Evolutionary conservation across 2,888 invertebrate genomes (phyloP), one percentile per base, ranked within the genome.

Genomic region (Rhagophthalmus giganteus): DNA sequence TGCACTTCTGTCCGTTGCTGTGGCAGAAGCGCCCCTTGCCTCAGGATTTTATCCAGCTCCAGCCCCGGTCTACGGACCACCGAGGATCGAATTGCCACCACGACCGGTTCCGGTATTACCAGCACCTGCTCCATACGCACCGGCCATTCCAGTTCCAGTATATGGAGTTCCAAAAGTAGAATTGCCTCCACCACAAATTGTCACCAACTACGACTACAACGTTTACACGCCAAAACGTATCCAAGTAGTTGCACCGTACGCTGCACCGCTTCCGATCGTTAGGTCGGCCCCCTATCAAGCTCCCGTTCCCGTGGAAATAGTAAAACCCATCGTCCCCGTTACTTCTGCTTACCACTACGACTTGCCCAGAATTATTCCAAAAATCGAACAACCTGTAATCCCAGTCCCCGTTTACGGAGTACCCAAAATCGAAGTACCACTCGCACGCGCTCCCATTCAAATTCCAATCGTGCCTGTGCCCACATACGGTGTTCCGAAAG

Each of bases 191-290:
- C 20, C 20, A 20, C 20, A 34, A 35, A 24, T 44, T 30, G 25
- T 42, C 10, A 12, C 33, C 1, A 33, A 24, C 2, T 42, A 42
- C 15, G 34, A 27, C n/a, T 35, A 44, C 9, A 10, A 34, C 11
- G 42, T 42, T 2, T 42, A 33, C 35, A 44, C 44, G 6, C 26
- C 34, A 12, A 15, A 39, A 28, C 38, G 38, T 13, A 28, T 27
- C n/a, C 28, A 39, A 39, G 11, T 39, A 28, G 14, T 39, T 27
- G 3, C 7, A 39, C 40, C 42, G 13, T 38, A 30, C 2, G 14
- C 39, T 1, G 32, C 54, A 30, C 7, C 33, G 12, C 38, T 28
- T 25, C 34, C 28, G 16, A 30, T 37, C 10, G 33, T 34, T 26
- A 42, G 14, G 11, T 16, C 28, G 2, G 31, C 42, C 25, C 8